These are phyloP conservation scores for Gymnosoma rotundatum DNA, from an alignment of 2,888 invertebrate genomes.

Conservation along the genomic window DNA sequence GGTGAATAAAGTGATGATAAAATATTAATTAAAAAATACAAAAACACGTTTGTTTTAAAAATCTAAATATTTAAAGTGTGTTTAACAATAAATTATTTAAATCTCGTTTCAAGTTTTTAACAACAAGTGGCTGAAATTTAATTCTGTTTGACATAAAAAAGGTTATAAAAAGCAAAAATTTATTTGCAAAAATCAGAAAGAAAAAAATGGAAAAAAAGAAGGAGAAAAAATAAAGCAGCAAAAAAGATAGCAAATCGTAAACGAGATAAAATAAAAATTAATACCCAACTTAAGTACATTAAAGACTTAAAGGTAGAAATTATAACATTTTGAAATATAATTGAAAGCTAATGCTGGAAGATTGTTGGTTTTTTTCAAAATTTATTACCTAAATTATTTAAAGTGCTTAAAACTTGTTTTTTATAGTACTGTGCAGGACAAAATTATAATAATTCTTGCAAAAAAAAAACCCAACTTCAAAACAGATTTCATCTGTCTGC, in stretches of 20 bases:
- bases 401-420: conserved; percentile 1
- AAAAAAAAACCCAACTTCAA: no score
- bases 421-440: background rate
- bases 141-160: conserved; percentile 2
- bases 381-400: background rate
- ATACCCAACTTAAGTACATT: no score
- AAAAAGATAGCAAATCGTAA: no score
- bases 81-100: conserved; percentile 45
- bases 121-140: conserved; percentile 44
- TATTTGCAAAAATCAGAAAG: no score
- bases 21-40: conserved; percentile 9
- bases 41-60: conserved; percentile 35
- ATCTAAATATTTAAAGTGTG: conserved; percentile 3
- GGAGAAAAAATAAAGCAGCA: no score
- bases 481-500: no score
- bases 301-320: background rate
- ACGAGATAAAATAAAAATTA: no score
- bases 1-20: conserved; percentile 40
- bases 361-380: background rate
- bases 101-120: conserved; percentile 14
- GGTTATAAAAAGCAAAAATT: no score
- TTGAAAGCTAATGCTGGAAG: background rate
- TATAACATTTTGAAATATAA: background rate
- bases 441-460: background rate
- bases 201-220: no score